Evolutionary conservation across 1,140 invertebrate genomes (phyloP), one percentile per base, ranked within the genome.

Genomic region (Drosophila carrolli): DNA sequence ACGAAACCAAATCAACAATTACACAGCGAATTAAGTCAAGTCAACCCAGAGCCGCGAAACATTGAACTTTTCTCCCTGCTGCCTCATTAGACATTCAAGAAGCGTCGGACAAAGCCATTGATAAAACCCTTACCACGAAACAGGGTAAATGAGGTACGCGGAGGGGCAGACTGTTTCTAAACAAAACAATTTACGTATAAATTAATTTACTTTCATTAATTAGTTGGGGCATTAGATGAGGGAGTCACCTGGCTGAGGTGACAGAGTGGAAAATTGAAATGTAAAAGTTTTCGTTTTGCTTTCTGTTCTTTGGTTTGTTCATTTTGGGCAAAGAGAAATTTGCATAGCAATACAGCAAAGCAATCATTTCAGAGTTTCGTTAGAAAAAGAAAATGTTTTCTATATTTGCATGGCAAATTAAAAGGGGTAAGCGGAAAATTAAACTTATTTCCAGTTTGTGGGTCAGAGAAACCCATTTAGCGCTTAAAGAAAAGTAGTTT

Each of bases 201-300:
- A 83, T 83, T 83, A 83, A 83, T 83, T 83, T 80, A 83, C 81
- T 83, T 83, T 83, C 81, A 83, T 83, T 83, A 83, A 83, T 83
- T 83, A 83, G 81, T 72, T 72, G 72, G 81, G 67, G 72, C 65
- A 84, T 84, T 84, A 80, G 81, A 48, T 43, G 37, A 57, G 41
- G 68, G 14, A 59, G 41, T 32, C 32, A 29, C 58, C 50, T 61
- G 9, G 9, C 59, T 19, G 71, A 75, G 76, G 66, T 76, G 81
- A 76, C 81, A 73, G 61, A 76, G 76, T 73, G 76, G 72, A 84
- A 79, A 76, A 83, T 80, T 80, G 58, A 67, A 77, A 73, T 65
- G 81, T 72, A 84, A 80, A 83, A 76, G 76, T 84, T 83, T 67
- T 53, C 67, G 53, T 32, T 50, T 71, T 14, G 70, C 66, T 80